Percentiles rank a stretch among this genome's conserved stretches.
Evolutionary conservation across 2,797 vertebrate genomes (phyloP).

Genomic region (Botia kubotai): DNA sequence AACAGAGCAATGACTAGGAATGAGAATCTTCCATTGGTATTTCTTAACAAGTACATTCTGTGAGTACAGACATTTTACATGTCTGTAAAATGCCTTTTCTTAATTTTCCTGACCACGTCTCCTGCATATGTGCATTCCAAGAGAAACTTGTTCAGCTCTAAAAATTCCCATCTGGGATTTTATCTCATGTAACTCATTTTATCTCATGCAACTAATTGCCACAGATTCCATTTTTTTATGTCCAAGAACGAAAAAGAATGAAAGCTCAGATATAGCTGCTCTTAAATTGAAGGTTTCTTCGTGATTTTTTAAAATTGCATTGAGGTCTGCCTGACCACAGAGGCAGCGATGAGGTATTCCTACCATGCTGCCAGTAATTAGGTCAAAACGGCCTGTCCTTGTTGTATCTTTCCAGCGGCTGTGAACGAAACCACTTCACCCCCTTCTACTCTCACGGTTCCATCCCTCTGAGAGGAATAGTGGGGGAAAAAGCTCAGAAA

Average conservation of each 20-base stretch:
- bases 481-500: constrained; percentile 59
- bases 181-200: background rate
- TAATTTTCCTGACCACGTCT: background rate
- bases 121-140: background rate
- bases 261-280: background rate
- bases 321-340: background rate
- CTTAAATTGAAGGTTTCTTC: background rate
- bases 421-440: constrained; percentile 32
- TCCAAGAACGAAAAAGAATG: background rate
- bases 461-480: constrained; percentile 37
- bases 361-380: constrained; percentile 46
- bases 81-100: constrained; percentile 21
- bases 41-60: constrained; percentile 23
- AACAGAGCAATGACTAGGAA: background rate
- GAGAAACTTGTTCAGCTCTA: constrained; percentile 11
- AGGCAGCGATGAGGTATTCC: constrained; percentile 10
- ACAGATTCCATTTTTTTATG: background rate
- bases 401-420: constrained; percentile 44
- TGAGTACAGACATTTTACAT: too few relatives aligned
- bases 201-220: background rate
- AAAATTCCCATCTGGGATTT: background rate
- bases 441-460: constrained; percentile 29
- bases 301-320: constrained; percentile 57
- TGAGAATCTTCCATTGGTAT: constrained; percentile 10
- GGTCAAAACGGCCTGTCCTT: constrained; percentile 56